A percentile compares a stretch with the other conserved stretches of the same genome.
Evolutionary conservation across 2,113 vertebrate genomes (phyloP).

Genomic region (Muntiacus reevesi): DNA sequence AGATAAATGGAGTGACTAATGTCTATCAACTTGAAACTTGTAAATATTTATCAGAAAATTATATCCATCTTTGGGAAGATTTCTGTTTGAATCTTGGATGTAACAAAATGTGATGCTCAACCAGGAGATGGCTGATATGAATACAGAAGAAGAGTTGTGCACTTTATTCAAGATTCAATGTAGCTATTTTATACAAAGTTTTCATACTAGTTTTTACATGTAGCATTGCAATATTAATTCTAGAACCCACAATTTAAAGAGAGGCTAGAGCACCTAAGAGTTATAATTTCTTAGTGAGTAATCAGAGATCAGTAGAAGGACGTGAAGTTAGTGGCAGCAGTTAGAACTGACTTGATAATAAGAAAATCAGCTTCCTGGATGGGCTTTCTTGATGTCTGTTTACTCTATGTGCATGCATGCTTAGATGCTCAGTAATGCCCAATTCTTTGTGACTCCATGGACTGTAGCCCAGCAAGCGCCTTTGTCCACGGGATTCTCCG

Average conservation of each 20-base stretch:
- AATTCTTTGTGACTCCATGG: background rate
- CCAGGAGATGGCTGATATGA: background rate
- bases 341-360: background rate
- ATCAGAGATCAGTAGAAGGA: background rate
- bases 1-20: constrained; percentile 34
- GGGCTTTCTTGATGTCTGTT: background rate
- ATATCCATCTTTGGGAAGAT: background rate
- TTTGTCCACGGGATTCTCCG: background rate
- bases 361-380: background rate
- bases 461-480: background rate
- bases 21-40: constrained; percentile 51
- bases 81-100: background rate
- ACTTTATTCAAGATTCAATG: background rate
- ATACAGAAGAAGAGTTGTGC: background rate
- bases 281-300: background rate
- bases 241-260: background rate
- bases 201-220: background rate
- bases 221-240: background rate
- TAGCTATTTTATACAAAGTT: background rate
- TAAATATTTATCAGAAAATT: constrained; percentile 69
- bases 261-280: background rate
- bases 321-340: background rate
- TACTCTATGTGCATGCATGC: background rate
- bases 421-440: background rate
- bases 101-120: background rate